Conservation (phyloP, 2,888 invertebrate genomes). For the Drosophila nigritarsus region DNA sequence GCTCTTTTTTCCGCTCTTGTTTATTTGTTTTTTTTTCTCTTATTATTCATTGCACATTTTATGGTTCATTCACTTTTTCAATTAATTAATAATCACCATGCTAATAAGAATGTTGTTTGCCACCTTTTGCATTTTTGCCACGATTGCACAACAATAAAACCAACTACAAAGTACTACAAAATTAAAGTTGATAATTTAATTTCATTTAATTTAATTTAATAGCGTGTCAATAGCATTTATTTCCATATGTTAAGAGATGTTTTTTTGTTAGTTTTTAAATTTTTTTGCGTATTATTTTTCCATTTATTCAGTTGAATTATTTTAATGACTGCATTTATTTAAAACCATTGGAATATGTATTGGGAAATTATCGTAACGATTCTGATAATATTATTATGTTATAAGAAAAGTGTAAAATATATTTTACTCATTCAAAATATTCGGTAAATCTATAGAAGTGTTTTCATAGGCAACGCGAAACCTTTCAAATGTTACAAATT, state of each 20-base stretch:
- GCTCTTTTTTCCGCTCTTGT: constrained; percentile 6
- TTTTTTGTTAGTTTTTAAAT: background rate
- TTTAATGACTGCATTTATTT: constrained; percentile 46
- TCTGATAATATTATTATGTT: background rate
- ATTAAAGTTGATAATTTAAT: constrained; percentile 58
- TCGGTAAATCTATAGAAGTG: background rate
- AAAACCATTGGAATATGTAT: constrained; percentile 5
- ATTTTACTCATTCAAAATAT: background rate
- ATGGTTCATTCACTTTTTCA: constrained; percentile 77
- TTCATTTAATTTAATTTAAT: constrained; percentile 64
- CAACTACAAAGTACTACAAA: constrained; percentile 28
- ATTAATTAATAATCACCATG: constrained; percentile 79
- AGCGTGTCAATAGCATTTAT: constrained; percentile 68
- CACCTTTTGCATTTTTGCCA: constrained; percentile 19
- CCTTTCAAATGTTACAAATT: constrained; percentile 7
- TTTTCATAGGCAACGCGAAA: background rate
- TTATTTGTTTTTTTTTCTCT: constrained; percentile 29
- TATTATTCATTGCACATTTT: constrained; percentile 78
- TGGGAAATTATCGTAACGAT: background rate
- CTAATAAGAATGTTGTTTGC: constrained; percentile 64
- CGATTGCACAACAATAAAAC: background rate
- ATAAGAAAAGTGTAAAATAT: background rate
- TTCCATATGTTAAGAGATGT: constrained; percentile 45
- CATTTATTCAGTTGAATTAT: constrained; percentile 27
- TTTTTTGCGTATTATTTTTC: constrained; percentile 10